Evolutionary conservation across 2,888 invertebrate species (phyloP).

Genomic region (Cheilosia vernalis): DNA sequence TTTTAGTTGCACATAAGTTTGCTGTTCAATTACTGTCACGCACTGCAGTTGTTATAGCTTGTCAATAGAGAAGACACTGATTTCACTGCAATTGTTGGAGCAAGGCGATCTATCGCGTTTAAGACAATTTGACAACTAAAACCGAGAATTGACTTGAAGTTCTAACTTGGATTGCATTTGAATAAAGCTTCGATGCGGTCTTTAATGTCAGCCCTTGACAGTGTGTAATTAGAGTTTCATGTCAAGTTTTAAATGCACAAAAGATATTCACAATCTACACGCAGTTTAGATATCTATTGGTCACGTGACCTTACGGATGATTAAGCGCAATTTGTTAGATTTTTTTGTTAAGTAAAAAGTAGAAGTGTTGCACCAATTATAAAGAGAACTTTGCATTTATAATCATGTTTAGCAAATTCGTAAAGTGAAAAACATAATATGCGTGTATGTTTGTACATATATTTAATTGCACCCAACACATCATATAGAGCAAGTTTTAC

Average conservation of each 20-base stretch:
- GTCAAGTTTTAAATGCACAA: conserved; percentile 6
- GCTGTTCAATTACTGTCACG: background rate
- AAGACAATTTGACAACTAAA: conserved; percentile 35
- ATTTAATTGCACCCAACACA: too few species aligned
- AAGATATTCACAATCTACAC: conserved; percentile 7
- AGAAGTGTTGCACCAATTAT: too few species aligned
- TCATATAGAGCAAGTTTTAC: too few species aligned
- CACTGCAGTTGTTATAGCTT: background rate
- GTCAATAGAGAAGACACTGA: background rate
- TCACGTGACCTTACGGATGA: conserved; percentile 49
- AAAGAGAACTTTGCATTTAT: too few species aligned
- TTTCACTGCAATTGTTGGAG: background rate
- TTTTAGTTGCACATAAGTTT: too few species aligned
- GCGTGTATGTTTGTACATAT: too few species aligned
- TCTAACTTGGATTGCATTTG: background rate
- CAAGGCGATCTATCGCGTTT: conserved; percentile 10
- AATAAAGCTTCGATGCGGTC: background rate
- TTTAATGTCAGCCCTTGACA: conserved; percentile 20
- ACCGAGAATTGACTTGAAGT: background rate
- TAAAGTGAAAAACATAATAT: too few species aligned
- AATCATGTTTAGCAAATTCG: too few species aligned
- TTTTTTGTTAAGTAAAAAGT: too few species aligned
- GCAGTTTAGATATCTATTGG: conserved; percentile 15
- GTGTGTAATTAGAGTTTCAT: conserved; percentile 33
- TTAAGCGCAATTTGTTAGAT: conserved; percentile 1